Conservation (phyloP, 23 tunicate species). For the Oikopleura dioica region DNA sequence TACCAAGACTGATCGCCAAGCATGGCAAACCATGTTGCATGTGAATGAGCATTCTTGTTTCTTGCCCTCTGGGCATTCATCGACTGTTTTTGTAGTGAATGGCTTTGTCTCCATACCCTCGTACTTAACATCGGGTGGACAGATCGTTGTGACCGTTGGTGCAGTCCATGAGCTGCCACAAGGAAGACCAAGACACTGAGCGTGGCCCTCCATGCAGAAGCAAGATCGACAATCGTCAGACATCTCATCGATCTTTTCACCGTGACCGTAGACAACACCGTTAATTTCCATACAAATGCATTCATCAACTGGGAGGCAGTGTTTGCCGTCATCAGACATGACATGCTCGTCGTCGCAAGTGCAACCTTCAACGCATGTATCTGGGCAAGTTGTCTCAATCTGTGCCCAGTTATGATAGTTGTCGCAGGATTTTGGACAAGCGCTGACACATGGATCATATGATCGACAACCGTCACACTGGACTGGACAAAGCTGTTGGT, state of each 20-base stretch:
- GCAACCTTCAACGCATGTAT: conserved; percentile 89
- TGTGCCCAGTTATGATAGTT: conserved; percentile 60
- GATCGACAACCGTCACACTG: conserved; percentile 61
- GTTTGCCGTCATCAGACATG: conserved; percentile 60
- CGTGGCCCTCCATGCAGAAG: conserved; percentile 82
- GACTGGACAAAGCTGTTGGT: conserved; percentile 82
- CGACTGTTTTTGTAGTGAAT: neutral
- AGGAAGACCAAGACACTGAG: conserved; percentile 67
- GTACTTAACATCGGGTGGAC: neutral
- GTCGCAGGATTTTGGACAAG: conserved; percentile 86
- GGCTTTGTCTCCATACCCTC: no score
- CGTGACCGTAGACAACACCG: conserved; percentile 71
- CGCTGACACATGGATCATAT: conserved; percentile 88
- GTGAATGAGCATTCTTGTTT: conserved; percentile 34
- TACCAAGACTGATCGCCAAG: conserved; percentile 41
- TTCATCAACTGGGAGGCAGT: conserved; percentile 41
- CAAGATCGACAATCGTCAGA: conserved; percentile 95
- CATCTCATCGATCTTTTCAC: conserved; percentile 84
- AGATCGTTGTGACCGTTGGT: neutral
- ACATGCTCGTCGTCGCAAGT: conserved; percentile 80
- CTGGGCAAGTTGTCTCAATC: conserved; percentile 38
- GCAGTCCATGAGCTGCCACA: conserved; percentile 14
- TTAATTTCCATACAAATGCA: conserved; percentile 75
- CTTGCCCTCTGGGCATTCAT: conserved; percentile 7
- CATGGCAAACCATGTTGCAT: conserved; percentile 75